These are phyloP conservation scores for Syngnathus typhle DNA, from an alignment of 2,113 vertebrate species.

Conservation along the genomic window DNA sequence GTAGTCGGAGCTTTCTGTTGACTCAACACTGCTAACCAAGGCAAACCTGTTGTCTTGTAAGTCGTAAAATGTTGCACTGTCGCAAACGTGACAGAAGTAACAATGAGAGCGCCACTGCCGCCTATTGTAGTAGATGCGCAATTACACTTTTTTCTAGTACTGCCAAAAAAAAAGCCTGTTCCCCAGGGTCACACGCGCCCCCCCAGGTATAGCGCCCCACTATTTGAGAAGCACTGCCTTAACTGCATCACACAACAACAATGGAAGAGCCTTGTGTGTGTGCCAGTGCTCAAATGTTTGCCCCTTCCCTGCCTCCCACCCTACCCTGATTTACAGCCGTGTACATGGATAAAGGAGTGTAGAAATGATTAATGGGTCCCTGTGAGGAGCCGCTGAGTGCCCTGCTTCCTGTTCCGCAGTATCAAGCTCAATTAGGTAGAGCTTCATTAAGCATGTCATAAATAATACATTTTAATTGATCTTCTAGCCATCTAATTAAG, in stretches of 20 bases:
- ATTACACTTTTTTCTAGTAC: no score
- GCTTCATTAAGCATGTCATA: constrained; percentile 29
- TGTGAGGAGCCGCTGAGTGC: constrained; percentile 29
- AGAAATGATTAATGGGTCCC: constrained; percentile 38
- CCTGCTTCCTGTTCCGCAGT: constrained; percentile 20
- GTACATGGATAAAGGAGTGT: constrained; percentile 14
- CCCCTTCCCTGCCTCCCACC: constrained; percentile 4
- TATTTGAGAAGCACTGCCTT: no score
- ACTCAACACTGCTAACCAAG: no score
- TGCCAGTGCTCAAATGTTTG: constrained; percentile 13
- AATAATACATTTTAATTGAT: constrained; percentile 60
- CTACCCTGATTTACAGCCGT: constrained; percentile 17
- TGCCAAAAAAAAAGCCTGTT: no score
- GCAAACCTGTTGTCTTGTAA: no score
- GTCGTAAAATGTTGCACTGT: no score
- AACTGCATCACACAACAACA: constrained; percentile 12
- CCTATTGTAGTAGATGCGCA: no score
- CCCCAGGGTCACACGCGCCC: no score
- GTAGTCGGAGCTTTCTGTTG: no score
- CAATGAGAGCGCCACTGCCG: no score
- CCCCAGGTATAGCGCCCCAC: no score
- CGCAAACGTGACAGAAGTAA: no score
- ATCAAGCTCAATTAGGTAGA: constrained; percentile 34
- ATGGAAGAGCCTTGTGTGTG: constrained; percentile 4
- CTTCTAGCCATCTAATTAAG: constrained; percentile 46